Evolutionary conservation across 2,113 vertebrate genomes (phyloP).

Genomic region (Lophotis ruficrista): DNA sequence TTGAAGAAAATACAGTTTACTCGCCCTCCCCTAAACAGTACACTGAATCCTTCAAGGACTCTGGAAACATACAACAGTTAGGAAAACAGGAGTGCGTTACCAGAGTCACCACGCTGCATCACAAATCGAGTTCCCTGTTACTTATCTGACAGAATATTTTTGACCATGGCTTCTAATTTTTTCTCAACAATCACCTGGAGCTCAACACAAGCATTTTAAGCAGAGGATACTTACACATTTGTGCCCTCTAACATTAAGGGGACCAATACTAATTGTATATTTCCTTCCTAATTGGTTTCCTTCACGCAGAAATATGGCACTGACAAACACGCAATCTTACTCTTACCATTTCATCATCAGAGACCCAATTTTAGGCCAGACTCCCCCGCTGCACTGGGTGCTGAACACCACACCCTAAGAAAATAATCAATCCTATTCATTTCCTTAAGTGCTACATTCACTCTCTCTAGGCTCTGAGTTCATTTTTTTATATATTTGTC

Average conservation of each 20-base stretch:
- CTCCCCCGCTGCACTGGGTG: neutral
- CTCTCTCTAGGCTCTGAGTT: neutral
- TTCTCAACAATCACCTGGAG: neutral
- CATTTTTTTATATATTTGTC: neutral
- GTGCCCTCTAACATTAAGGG: neutral
- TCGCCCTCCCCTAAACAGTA: neutral
- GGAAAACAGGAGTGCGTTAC: neutral
- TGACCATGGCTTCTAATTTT: neutral
- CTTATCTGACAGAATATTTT: neutral
- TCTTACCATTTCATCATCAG: neutral
- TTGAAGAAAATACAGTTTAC: neutral
- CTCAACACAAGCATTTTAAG: neutral
- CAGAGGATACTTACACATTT: neutral
- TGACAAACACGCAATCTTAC: neutral
- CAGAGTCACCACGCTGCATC: neutral
- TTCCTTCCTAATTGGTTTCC: neutral
- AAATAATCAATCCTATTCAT: neutral
- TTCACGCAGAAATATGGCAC: neutral
- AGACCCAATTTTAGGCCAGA: neutral
- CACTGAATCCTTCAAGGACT: neutral
- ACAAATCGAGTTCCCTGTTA: neutral
- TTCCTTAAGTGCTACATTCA: neutral
- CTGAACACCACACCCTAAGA: neutral
- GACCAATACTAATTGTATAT: neutral
- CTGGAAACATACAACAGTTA: neutral